Conservation (phyloP, 2,797 vertebrate species). For the Coendou prehensilis region DNA sequence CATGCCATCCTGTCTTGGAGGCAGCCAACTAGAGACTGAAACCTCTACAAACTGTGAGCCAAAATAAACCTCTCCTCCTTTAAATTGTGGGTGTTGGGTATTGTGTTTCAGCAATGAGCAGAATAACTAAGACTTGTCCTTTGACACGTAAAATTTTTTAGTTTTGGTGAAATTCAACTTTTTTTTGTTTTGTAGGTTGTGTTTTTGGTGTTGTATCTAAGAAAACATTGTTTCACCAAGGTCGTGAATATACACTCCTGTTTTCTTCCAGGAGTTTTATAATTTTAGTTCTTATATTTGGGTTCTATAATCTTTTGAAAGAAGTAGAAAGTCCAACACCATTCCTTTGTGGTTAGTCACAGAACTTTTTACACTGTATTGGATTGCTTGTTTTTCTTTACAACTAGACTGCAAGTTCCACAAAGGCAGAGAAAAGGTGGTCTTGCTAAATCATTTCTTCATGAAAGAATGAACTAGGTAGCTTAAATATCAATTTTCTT, state of each 20-base stretch:
- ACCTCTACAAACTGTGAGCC: not conserved
- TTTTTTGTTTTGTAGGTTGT: not conserved
- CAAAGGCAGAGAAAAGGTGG: not conserved
- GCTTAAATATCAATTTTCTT: constrained; percentile 26
- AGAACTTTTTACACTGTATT: not conserved
- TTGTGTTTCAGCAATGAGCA: not conserved
- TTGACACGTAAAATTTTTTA: not conserved
- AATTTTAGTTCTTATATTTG: constrained; percentile 24
- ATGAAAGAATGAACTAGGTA: not conserved
- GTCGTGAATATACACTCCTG: not conserved
- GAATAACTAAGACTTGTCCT: not conserved
- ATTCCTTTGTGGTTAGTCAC: constrained; percentile 21
- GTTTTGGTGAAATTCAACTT: not conserved
- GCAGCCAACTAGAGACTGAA: not conserved
- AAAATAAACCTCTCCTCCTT: too few relatives aligned
- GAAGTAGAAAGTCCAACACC: not conserved
- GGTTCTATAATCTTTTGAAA: not conserved
- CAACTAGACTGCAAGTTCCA: not conserved
- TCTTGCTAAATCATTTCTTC: constrained; percentile 5
- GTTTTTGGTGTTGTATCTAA: constrained; percentile 35
- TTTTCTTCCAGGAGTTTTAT: constrained; percentile 36
- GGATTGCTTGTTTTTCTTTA: constrained; percentile 49
- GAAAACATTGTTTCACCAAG: constrained; percentile 2
- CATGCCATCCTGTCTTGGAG: not conserved
- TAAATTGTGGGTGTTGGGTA: not conserved